Conservation (phyloP, 2,113 vertebrate genomes). For the Lethenteron camtschaticum region DNA sequence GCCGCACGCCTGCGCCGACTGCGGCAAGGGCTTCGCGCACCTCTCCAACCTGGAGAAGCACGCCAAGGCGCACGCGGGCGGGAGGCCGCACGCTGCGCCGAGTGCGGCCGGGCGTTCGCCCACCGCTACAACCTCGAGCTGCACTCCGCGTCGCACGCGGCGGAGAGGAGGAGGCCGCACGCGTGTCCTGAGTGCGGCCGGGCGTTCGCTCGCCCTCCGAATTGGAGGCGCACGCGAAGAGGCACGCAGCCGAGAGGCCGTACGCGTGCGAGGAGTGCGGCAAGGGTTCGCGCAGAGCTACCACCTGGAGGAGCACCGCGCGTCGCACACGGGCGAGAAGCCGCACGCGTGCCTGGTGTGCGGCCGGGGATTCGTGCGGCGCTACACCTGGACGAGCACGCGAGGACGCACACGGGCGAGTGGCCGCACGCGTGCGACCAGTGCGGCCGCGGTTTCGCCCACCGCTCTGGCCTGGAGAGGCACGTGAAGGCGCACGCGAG, state of each 20-base stretch:
- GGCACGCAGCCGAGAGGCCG: not conserved
- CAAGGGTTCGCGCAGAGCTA: not conserved
- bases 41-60: slow-evolving; percentile 1
- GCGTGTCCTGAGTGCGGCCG: slow-evolving; percentile 16
- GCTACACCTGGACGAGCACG: not conserved
- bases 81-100: not conserved
- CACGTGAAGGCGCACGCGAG: slow-evolving; percentile 14
- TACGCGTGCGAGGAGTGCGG: not conserved
- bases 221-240: not conserved
- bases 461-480: slow-evolving; percentile 1
- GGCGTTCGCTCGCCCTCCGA: slow-evolving; percentile 16
- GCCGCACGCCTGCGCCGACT: not conserved
- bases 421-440: not conserved
- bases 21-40: slow-evolving; percentile 1
- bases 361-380: not conserved
- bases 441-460: not conserved
- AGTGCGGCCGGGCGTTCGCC: not conserved
- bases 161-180: slow-evolving; percentile 12
- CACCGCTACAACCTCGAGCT: not conserved
- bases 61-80: slow-evolving; percentile 1
- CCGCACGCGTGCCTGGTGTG: not conserved
- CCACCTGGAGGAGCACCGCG: not conserved
- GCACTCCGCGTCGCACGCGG: not conserved
- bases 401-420: not conserved
- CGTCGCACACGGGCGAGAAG: not conserved